Conservation (phyloP, 2,888 invertebrate genomes). For the Mimumesa dahlbomi region DNA sequence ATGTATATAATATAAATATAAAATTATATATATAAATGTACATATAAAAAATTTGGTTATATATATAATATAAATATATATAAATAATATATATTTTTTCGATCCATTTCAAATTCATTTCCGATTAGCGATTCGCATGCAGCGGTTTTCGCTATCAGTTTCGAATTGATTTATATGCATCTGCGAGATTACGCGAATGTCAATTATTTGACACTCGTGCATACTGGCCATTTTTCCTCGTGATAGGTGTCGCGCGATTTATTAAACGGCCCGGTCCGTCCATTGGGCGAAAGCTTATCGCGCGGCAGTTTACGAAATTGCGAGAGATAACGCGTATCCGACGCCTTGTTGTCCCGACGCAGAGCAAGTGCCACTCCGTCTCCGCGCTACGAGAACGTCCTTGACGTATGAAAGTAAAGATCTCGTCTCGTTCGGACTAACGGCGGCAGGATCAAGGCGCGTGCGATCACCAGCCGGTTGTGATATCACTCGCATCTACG, state of each 20-base stretch:
- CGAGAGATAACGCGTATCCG: constrained; percentile 7
- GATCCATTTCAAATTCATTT: too few relatives aligned
- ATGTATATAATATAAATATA: too few relatives aligned
- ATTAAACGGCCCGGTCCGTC: background rate
- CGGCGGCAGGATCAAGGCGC: constrained; percentile 22
- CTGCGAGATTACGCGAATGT: background rate
- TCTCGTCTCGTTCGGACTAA: constrained; percentile 61
- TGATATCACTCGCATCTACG: constrained; percentile 25
- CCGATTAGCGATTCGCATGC: too few relatives aligned
- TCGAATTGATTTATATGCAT: background rate
- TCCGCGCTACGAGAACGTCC: constrained; percentile 66
- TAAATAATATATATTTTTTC: too few relatives aligned
- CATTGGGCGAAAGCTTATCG: too few relatives aligned
- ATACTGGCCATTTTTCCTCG: background rate
- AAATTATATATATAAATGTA: too few relatives aligned
- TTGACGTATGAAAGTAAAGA: constrained; percentile 78
- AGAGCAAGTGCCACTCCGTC: constrained; percentile 71
- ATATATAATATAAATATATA: too few relatives aligned
- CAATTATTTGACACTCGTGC: background rate
- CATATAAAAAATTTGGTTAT: too few relatives aligned
- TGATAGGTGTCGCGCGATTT: background rate
- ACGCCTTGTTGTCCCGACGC: constrained; percentile 33
- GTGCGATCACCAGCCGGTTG: constrained; percentile 22
- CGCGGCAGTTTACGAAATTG: constrained; percentile 13
- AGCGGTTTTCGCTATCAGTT: too few relatives aligned